phyloP scores from a whole-genome alignment of 2,113 vertebrate genomes.

The Gymnocephalus cernua region DNA sequence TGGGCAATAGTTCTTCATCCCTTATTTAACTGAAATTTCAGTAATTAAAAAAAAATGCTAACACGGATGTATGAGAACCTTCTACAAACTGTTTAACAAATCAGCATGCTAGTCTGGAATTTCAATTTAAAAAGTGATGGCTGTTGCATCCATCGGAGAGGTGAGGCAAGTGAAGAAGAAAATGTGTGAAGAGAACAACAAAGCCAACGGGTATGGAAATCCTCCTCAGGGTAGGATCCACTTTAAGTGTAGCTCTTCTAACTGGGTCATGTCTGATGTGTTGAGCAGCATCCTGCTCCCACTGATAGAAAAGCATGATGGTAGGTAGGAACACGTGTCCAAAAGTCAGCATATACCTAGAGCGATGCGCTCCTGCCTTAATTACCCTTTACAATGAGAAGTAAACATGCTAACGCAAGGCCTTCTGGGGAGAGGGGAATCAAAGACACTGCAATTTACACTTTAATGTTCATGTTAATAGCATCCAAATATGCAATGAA shows the following conservation, averaged over 20 bases:
- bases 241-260: conserved; percentile 65
- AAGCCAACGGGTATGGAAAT: conserved; percentile 61
- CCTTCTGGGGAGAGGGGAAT: conserved; percentile 39
- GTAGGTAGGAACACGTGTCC: conserved; percentile 37
- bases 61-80: conserved; percentile 5
- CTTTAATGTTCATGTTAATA: conserved; percentile 58
- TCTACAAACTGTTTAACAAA: conserved; percentile 1
- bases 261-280: conserved; percentile 79
- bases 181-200: conserved; percentile 41
- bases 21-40: background rate
- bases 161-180: conserved; percentile 23
- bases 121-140: conserved; percentile 31
- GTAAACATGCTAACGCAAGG: conserved; percentile 44
- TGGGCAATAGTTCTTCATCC: conserved; percentile 4
- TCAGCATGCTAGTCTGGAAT: conserved; percentile 32
- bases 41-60: background rate
- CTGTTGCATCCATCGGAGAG: conserved; percentile 33
- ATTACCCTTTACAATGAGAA: conserved; percentile 62
- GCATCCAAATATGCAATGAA: conserved; percentile 68
- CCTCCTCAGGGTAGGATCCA: conserved; percentile 63
- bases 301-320: conserved; percentile 48
- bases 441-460: conserved; percentile 36
- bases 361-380: conserved; percentile 14
- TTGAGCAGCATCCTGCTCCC: conserved; percentile 52
- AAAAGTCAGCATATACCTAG: conserved; percentile 49